Evolutionary conservation across 30 jellyfish, hydroid and myxozoan genomes (phyloP).

Genomic region (Rhopilema esculentum): DNA sequence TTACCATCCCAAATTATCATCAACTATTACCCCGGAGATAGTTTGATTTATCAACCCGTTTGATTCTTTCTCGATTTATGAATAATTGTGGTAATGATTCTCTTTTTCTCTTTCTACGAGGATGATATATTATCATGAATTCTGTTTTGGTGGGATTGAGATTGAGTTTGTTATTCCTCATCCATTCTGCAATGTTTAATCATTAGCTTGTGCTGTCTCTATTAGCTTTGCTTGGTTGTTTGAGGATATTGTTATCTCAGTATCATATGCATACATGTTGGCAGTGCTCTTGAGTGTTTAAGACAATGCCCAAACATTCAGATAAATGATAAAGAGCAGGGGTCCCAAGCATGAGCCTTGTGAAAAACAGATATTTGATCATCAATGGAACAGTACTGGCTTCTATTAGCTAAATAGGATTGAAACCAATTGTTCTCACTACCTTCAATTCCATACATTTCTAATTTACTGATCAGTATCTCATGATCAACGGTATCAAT

Average conservation of each 20-base stretch:
- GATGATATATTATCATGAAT: constrained; percentile 20
- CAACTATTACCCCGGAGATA: constrained; percentile 34
- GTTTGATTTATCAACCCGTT: constrained; percentile 24
- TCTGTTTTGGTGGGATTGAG: constrained; percentile 45
- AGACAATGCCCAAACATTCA: constrained; percentile 44
- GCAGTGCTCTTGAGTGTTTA: constrained; percentile 34
- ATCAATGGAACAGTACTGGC: not conserved
- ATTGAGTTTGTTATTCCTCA: constrained; percentile 28
- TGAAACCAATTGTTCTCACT: too few relatives aligned
- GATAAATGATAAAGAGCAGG: constrained; percentile 43
- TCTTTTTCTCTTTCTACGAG: constrained; percentile 31
- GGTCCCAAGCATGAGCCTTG: not conserved
- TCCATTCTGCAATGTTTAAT: constrained; percentile 10
- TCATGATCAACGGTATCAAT: too few relatives aligned
- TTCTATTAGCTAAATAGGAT: too few relatives aligned
- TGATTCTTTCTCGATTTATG: constrained; percentile 46
- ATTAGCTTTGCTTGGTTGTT: constrained; percentile 23
- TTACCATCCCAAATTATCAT: not conserved
- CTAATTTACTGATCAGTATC: too few relatives aligned
- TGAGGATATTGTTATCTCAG: constrained; percentile 46
- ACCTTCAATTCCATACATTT: too few relatives aligned
- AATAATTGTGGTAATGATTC: constrained; percentile 30
- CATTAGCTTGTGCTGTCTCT: constrained; percentile 33
- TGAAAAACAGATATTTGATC: not conserved
- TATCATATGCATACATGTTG: constrained; percentile 25